Percentiles rank a stretch among this genome's conserved stretches.
phyloP scores from a whole-genome alignment of 2,797 vertebrate species.

The Falco cherrug region DNA sequence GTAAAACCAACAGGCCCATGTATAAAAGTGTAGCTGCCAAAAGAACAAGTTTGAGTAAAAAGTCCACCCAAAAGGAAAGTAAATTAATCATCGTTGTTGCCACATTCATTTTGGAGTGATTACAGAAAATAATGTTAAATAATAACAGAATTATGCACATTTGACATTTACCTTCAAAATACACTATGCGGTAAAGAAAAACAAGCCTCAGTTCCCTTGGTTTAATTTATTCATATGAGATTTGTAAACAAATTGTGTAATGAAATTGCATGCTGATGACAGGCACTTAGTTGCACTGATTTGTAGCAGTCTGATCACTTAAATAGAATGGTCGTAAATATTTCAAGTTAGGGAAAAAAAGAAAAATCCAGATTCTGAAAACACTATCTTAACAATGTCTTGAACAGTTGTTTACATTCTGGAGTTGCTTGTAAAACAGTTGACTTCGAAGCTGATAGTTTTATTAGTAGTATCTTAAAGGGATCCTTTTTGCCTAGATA shows the following conservation, averaged over 20 bases:
- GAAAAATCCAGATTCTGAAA: not conserved
- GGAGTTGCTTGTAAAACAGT: not conserved
- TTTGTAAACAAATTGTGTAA: not conserved
- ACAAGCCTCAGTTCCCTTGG: not conserved
- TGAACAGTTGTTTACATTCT: not conserved
- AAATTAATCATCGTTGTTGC: slow-evolving; percentile 5
- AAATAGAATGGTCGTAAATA: not conserved
- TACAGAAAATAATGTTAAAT: not conserved
- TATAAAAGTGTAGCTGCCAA: not conserved
- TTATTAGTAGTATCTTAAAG: not conserved
- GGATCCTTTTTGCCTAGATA: not conserved
- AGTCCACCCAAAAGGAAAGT: not conserved
- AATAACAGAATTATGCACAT: not conserved
- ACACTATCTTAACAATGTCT: not conserved
- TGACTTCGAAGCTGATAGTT: not conserved
- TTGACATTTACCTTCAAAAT: not conserved
- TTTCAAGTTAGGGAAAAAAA: not conserved
- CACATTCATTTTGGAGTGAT: not conserved
- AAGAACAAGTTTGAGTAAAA: not conserved
- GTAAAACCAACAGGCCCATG: not conserved
- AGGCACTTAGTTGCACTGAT: not conserved
- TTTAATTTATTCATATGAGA: not conserved
- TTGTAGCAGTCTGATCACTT: not conserved
- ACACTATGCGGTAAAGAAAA: not conserved
- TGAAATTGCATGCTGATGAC: not conserved